Evolutionary conservation across 2,888 invertebrate genomes (phyloP), one percentile per base, ranked within the genome.

Genomic region (Scelioninae gen. 1): DNA sequence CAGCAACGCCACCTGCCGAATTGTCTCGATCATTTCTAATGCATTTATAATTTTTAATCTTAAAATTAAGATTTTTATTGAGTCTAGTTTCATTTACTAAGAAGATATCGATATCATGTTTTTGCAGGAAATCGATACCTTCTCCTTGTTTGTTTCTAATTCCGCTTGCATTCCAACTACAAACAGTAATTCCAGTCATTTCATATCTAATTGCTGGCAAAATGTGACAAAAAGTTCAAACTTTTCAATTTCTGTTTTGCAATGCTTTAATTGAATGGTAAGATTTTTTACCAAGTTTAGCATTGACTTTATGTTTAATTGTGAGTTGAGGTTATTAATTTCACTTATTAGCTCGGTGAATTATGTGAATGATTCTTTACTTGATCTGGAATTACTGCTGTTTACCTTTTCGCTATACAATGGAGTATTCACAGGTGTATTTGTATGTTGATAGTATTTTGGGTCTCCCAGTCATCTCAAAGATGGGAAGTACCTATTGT

Each of bases 151-250:
- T 75, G 29, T 71, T n/a, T 45, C 55, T 53, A 31, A 86, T 34
- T n/a, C 86, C 83, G 66, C 85, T 85, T 56, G 87, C 86, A 58
- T 87, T 86, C 86, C 85, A 86, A 56, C 84, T 85, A 32, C 83
- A 82, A 23, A 87, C 82, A 34, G 43, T 86, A 16, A 83, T 62
- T 10, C 60, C 16, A 23, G 34, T 60, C 82, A 83, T 85, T 29
- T 5, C 3, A 9, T 84, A 8, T 85, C 55, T 15, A 53, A 77
- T 66, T 75, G 79, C 69, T 83, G 62, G 43, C 71, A 78, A 40
- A 85, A 85, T 8, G 60, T 32, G n/a, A 82, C 32, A 71, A 83
- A 75, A 53, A 77, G 47, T 78, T 78, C 60, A 51, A 85, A 78
- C 83, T 81, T 53, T 69, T 76, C 51, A 11, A 51, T 23, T 47